Percentiles rank a stretch among this genome's conserved stretches.
These are phyloP conservation scores for Catostomus latipinnis DNA, from an alignment of 2,797 vertebrate genomes.

Conservation along the genomic window DNA sequence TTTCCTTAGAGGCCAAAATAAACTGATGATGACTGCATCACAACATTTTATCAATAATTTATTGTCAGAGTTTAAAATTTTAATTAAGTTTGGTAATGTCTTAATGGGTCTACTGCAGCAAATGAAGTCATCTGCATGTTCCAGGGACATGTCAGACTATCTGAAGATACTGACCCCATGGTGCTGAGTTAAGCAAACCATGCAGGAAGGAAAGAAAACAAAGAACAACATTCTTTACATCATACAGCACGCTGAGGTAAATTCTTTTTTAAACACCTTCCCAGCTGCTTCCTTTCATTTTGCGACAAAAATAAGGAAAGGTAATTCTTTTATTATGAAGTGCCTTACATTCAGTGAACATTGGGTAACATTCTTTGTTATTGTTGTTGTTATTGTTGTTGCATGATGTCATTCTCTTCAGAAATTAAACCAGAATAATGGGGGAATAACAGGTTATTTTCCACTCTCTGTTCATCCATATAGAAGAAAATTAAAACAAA, in stretches of 20 bases:
- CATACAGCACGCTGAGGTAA: constrained; percentile 24
- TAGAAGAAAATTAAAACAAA: too few relatives aligned
- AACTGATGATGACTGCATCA: constrained; percentile 10
- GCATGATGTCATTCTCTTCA: constrained; percentile 14
- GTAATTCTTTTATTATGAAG: neutral
- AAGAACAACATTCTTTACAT: constrained; percentile 40
- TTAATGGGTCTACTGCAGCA: neutral
- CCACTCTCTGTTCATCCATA: too few relatives aligned
- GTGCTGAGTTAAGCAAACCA: constrained; percentile 29
- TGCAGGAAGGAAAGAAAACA: constrained; percentile 28
- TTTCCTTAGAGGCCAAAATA: too few relatives aligned
- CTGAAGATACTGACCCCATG: constrained; percentile 5
- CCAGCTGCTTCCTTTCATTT: constrained; percentile 47
- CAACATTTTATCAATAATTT: constrained; percentile 33
- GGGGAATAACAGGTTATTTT: too few relatives aligned
- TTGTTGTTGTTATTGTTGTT: neutral
- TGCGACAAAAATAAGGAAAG: neutral
- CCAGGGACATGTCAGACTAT: constrained; percentile 25
- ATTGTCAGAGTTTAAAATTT: neutral
- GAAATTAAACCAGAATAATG: neutral
- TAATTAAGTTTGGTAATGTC: constrained; percentile 11
- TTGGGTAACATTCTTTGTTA: neutral
- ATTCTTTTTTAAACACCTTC: constrained; percentile 10
- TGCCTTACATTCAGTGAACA: neutral
- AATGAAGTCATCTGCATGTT: constrained; percentile 6